Conservation (phyloP, 2,113 vertebrate genomes). For the Arvicanthis niloticus region DNA sequence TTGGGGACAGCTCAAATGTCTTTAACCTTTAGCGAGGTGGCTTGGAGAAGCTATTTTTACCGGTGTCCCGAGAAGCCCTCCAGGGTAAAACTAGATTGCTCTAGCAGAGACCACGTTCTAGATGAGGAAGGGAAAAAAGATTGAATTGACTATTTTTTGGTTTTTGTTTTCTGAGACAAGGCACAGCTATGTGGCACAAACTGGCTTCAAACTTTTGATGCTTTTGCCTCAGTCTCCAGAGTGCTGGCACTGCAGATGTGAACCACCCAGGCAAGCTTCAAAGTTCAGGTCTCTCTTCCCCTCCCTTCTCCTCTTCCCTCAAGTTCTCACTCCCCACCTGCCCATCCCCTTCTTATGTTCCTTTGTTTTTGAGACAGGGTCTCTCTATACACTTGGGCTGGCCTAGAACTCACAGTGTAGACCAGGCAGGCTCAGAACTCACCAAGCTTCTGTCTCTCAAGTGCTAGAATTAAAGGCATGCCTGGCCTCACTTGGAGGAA, state of each 20-base stretch:
- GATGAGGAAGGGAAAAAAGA: background rate
- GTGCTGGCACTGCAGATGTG: background rate
- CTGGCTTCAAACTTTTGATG: background rate
- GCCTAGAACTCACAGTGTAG: background rate
- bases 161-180: background rate
- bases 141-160: background rate
- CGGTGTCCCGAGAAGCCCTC: background rate
- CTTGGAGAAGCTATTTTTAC: conserved; percentile 13
- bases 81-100: background rate
- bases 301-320: background rate
- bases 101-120: background rate
- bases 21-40: background rate
- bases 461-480: no score
- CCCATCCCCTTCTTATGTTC: background rate
- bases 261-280: background rate
- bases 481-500: background rate
- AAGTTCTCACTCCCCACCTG: background rate
- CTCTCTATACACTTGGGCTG: background rate
- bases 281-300: no score
- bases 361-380: background rate
- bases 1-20: background rate
- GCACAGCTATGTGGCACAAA: background rate
- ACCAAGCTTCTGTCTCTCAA: background rate
- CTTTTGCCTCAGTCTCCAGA: background rate
- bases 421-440: background rate